These are phyloP conservation scores for Zingel zingel DNA, from an alignment of 2,113 vertebrate species.

Conservation along the genomic window DNA sequence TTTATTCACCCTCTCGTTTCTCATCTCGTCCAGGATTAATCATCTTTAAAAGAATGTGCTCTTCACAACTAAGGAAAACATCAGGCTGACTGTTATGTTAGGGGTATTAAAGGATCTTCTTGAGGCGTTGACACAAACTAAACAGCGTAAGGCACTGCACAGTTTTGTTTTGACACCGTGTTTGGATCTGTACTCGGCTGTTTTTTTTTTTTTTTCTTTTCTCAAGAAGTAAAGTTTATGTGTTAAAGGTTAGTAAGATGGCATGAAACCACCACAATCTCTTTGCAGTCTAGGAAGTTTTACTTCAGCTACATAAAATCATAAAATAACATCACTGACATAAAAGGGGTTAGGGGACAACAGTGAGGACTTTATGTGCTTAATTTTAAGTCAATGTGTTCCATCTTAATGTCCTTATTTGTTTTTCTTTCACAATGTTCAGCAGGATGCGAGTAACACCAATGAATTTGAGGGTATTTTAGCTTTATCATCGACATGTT, in stretches of 20 bases:
- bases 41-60: constrained; percentile 15
- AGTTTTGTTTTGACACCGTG: constrained; percentile 7
- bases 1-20: background rate
- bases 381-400: constrained; percentile 19
- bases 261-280: background rate
- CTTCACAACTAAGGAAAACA: constrained; percentile 40
- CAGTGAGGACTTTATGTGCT: background rate
- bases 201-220: background rate
- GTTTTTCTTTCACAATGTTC: constrained; percentile 4
- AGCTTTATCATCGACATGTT: constrained; percentile 14
- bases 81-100: background rate
- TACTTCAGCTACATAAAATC: background rate
- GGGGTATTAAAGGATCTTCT: constrained; percentile 13
- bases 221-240: background rate
- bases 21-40: constrained; percentile 54
- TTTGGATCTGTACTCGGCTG: constrained; percentile 1
- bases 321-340: no score
- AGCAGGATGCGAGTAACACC: background rate
- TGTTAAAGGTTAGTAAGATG: background rate
- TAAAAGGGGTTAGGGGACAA: background rate
- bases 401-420: background rate
- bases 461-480: background rate
- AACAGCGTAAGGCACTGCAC: constrained; percentile 9
- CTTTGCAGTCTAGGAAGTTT: background rate
- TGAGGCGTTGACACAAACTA: background rate